A percentile compares a stretch with the other conserved stretches of the same genome.
Evolutionary conservation across 2,888 invertebrate species (phyloP).

Genomic region (Megamerina dolium): DNA sequence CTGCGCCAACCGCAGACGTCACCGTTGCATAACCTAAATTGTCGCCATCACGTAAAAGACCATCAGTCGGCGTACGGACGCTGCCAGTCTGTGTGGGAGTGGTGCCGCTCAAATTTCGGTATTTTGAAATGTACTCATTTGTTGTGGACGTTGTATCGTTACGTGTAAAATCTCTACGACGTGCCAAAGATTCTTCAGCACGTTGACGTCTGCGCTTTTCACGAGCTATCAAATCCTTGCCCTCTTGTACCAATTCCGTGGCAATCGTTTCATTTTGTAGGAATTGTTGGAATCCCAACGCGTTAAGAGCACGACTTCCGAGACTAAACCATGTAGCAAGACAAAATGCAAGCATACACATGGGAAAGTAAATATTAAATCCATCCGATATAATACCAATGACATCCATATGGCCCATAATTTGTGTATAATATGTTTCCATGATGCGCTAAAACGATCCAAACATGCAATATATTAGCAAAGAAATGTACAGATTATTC

Average conservation of each 20-base stretch:
- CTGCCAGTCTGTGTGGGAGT: constrained; percentile 3
- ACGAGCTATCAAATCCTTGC: constrained; percentile 83
- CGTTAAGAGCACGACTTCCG: constrained; percentile 82
- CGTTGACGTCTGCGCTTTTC: constrained; percentile 78
- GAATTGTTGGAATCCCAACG: constrained; percentile 95
- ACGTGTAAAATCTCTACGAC: constrained; percentile 52
- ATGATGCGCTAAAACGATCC: constrained; percentile 53
- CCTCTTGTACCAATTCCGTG: constrained; percentile 88
- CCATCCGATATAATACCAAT: constrained; percentile 94
- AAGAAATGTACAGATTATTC: too few relatives aligned
- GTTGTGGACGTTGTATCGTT: constrained; percentile 36
- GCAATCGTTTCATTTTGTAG: constrained; percentile 91
- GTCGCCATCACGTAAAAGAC: constrained; percentile 72
- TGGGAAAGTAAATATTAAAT: constrained; percentile 98
- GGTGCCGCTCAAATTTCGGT: constrained; percentile 27
- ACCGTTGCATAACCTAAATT: constrained; percentile 63
- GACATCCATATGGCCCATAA: constrained; percentile 99
- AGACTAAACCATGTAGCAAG: constrained; percentile 90
- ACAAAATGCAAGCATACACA: constrained; percentile 89
- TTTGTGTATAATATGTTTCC: constrained; percentile 94
- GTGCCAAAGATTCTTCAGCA: constrained; percentile 69
- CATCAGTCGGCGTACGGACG: constrained; percentile 47
- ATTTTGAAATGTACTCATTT: constrained; percentile 36
- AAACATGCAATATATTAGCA: constrained; percentile 1
- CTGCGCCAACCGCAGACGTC: constrained; percentile 37